Conservation (phyloP, 2,797 vertebrate species). For the Enteromius argenteus region DNA sequence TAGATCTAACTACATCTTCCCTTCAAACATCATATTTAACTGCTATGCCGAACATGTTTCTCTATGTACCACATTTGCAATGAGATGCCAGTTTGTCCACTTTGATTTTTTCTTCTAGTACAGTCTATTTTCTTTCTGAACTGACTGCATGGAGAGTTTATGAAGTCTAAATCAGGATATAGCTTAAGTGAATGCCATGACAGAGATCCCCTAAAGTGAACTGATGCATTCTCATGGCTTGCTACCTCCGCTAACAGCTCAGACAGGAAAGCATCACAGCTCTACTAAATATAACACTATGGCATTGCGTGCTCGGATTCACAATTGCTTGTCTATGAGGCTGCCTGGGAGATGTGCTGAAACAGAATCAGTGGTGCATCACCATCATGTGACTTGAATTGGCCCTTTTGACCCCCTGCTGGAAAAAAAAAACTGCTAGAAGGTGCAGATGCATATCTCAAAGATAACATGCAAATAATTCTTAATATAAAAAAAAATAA, state of each 20-base stretch:
- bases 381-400: constrained; percentile 7
- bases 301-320: constrained; percentile 23
- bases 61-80: not conserved
- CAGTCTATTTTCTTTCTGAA: not conserved
- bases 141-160: constrained; percentile 6
- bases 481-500: too few species aligned
- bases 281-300: constrained; percentile 37
- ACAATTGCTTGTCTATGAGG: constrained; percentile 4
- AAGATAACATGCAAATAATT: not conserved
- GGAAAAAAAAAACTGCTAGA: not conserved
- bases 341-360: constrained; percentile 11
- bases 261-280: constrained; percentile 27
- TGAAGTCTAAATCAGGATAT: constrained; percentile 15
- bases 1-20: not conserved
- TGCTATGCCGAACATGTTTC: not conserved
- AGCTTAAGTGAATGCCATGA: constrained; percentile 28
- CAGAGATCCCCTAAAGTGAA: constrained; percentile 40
- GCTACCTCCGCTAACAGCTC: constrained; percentile 24
- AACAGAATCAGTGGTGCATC: constrained; percentile 30
- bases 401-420: not conserved
- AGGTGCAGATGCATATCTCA: not conserved
- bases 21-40: constrained; percentile 7
- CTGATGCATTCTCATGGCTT: constrained; percentile 36
- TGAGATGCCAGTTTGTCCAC: not conserved
- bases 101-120: not conserved